Base-by-base conservation (phyloP, 23 tunicate genomes). In the Styela clava region DNA sequence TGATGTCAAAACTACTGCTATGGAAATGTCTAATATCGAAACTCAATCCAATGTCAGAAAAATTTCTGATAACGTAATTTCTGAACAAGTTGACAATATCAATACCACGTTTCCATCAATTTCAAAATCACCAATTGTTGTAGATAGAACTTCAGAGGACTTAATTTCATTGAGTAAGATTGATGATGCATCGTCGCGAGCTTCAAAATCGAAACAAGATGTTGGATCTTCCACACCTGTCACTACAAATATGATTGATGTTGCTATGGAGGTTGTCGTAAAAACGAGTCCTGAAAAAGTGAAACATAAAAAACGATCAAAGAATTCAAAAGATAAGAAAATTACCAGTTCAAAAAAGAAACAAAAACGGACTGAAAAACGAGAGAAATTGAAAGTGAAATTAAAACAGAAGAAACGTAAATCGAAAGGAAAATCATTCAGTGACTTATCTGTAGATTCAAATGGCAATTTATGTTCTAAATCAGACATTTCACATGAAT, bases 191-290 rank as follows among this genome's bases (percentile, higher is more conserved):
- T n/a, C n/a, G n/a, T n/a, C n/a, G n/a, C n/a, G n/a, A n/a, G n/a
- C n/a, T n/a, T n/a, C n/a, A n/a, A n/a, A n/a, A n/a, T n/a, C n/a
- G n/a, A n/a, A n/a, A n/a, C n/a, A n/a, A n/a, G n/a, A n/a, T n/a
- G n/a, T n/a, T n/a, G n/a, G n/a, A n/a, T n/a, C n/a, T n/a, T n/a
- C n/a, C n/a, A 29, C 31, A 16, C 71, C 21, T 67, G 71, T 18
- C 22, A 29, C 21, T 24, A 67, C 71, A 19, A 29, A 27, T 16
- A 67, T 67, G 71, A 67, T 67, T 27, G 71, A 67, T 67, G 23
- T 67, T 67, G 71, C 71, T 16, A 67, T 67, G 71, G 71, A 67
- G 71, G 71, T 67, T 22, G 71, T 67, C 21, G 71, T 67, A 16
- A 24, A 67, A 24, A 67, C 71, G 0, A 67, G 23, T 24, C 31